These are phyloP conservation scores for Sebastes steindachneri DNA, from an alignment of 2,797 vertebrate species.

Conservation along the genomic window DNA sequence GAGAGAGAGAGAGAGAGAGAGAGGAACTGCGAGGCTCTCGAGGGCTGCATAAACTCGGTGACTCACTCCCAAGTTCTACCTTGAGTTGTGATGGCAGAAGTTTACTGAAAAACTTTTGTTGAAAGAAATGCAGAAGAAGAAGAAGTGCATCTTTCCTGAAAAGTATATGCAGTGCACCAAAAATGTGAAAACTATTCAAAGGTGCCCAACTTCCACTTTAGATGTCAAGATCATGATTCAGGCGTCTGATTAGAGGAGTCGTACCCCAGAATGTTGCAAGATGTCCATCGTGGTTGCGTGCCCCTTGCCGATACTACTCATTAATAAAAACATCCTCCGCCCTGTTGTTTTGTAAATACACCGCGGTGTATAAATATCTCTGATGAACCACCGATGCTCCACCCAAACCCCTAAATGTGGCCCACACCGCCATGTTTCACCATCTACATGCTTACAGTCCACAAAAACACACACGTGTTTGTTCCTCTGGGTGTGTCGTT, in stretches of 20 bases:
- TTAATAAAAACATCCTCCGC: constrained; percentile 70
- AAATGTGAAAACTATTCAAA: background rate
- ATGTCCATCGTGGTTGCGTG: constrained; percentile 29
- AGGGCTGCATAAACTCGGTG: constrained; percentile 48
- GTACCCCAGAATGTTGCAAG: constrained; percentile 14
- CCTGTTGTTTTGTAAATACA: constrained; percentile 75
- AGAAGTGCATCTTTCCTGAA: background rate
- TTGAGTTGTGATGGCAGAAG: constrained; percentile 21
- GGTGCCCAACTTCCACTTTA: background rate
- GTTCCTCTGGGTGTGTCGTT: constrained; percentile 70
- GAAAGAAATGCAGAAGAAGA: background rate
- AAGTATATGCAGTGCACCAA: background rate
- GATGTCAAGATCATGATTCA: background rate
- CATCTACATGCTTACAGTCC: constrained; percentile 20
- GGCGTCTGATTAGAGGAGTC: constrained; percentile 3
- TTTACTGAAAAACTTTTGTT: constrained; percentile 8
- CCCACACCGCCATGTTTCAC: constrained; percentile 1
- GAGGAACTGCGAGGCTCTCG: constrained; percentile 12
- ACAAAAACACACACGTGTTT: constrained; percentile 10
- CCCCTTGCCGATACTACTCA: constrained; percentile 33
- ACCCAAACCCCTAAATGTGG: constrained; percentile 59
- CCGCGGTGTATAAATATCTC: constrained; percentile 55
- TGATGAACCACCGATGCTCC: constrained; percentile 67
- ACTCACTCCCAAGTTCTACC: constrained; percentile 33
- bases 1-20: background rate